A percentile compares a stretch with the other conserved stretches of the same genome.
Evolutionary conservation across 2,113 vertebrate genomes (phyloP).

Genomic region (Arizona elegans): DNA sequence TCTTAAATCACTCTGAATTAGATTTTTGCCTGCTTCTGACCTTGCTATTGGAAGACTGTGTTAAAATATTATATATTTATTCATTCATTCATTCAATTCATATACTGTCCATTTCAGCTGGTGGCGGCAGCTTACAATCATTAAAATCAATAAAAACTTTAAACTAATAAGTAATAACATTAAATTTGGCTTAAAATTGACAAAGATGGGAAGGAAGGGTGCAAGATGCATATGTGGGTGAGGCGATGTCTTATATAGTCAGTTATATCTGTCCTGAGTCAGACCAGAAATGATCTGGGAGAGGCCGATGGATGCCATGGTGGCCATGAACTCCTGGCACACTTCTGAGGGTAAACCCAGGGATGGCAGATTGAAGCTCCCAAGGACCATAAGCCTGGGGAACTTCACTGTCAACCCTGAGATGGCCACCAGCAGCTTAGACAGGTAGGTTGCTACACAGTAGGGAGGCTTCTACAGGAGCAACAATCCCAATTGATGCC

Average conservation of each 20-base stretch:
- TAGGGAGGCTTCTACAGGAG: not conserved
- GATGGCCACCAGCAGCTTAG: not conserved
- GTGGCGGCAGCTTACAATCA: not conserved
- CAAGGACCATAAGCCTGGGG: not conserved
- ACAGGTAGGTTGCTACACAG: not conserved
- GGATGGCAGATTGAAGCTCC: not conserved
- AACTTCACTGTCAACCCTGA: not conserved
- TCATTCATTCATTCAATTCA: not conserved
- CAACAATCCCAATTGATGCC: not conserved
- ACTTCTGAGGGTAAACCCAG: not conserved
- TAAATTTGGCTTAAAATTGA: not conserved
- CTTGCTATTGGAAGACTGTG: not conserved
- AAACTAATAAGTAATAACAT: too few species aligned
- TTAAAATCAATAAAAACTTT: not conserved
- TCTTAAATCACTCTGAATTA: not conserved
- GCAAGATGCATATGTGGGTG: not conserved
- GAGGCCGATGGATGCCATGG: not conserved
- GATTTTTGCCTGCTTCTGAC: not conserved
- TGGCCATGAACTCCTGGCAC: not conserved
- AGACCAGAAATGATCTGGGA: not conserved
- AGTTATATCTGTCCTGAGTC: not conserved
- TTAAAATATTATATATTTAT: not conserved
- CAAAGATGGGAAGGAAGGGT: not conserved
- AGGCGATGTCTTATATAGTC: too few species aligned
- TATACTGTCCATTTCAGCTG: not conserved